Evolutionary conservation across 2,797 vertebrate species (phyloP), one percentile per base, ranked within the genome.

Genomic region (Sandelia bainsii): DNA sequence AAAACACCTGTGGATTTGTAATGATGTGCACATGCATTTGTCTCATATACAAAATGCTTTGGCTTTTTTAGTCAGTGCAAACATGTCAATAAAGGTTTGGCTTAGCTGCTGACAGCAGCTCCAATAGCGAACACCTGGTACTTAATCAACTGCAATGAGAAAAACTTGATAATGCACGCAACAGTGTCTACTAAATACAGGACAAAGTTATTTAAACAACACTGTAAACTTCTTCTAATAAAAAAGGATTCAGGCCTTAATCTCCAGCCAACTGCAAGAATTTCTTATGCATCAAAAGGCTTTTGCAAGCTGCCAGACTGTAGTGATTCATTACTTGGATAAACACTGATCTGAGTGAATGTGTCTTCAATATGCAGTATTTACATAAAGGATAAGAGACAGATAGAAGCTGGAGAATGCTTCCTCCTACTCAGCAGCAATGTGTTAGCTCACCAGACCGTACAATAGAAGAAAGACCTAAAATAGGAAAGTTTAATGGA

Each of bases 1-100:
- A 62, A 90, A 88, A 90, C 90, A 92, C 91, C 90, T 92, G 91
- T 71, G 81, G 84, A 62, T 89, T 83, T 86, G 81, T 85, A 86
- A 89, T 75, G 81, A 84, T 84, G 82, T 86, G 70, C 81, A 70
- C 80, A 77, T 66, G 79, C 69, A 67, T 77, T 72, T 57, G 74
- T 29, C 25, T 34, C 37, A 68, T 53, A 66, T 44, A 72, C 80
- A 87, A 75, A 85, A 67, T 20, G 45, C 71, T 78, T 77, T 77
- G 67, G 69, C 79, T 78, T 81, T 83, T 79, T 64, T 67, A 73
- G 48, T 77, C 82, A 75, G 50, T 73, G 62, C 87, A 91, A 90
- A 87, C 84, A 90, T 48, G 69, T 86, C 77, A 91, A 91, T 89
- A 87, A 90, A 90, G 72, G 74, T 22, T 40, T 62, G 80, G 66